phyloP scores from a whole-genome alignment of 2,113 vertebrate genomes.

The Ptilonorhynchus violaceus region DNA sequence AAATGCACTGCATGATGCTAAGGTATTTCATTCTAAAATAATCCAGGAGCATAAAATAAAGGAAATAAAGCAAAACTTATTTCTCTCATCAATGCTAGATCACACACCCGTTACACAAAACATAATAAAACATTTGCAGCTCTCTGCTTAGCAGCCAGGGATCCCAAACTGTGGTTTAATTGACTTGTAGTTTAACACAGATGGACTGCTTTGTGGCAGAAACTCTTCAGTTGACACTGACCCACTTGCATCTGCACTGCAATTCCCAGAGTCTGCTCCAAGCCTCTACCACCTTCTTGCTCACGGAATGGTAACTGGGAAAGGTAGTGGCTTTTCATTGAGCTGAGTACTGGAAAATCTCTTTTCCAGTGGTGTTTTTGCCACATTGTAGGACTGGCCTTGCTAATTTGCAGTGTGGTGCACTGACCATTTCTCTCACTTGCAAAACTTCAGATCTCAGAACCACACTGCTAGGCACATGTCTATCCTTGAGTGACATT shows the following conservation, averaged over 20 bases:
- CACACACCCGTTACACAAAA: neutral
- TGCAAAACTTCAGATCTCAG: neutral
- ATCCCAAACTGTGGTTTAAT: neutral
- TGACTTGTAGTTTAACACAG: too few relatives aligned
- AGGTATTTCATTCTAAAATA: neutral
- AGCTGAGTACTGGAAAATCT: neutral
- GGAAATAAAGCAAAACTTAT: neutral
- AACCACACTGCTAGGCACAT: fast-evolving
- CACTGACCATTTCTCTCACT: neutral
- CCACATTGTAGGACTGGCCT: fast-evolving
- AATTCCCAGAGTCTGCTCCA: neutral
- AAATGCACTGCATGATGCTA: neutral
- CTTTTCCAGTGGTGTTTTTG: neutral
- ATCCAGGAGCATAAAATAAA: neutral
- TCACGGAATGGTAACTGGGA: neutral
- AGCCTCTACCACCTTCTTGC: neutral
- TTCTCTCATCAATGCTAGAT: neutral
- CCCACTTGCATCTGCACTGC: neutral
- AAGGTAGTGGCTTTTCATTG: neutral
- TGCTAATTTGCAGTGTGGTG: fast-evolving
- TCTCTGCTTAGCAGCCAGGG: neutral
- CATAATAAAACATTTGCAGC: neutral
- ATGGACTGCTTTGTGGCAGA: neutral
- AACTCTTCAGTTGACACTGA: neutral
- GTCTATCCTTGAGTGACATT: fast-evolving